Evolutionary conservation across 2,113 vertebrate genomes (phyloP).

Genomic region (Pygoscelis antarcticus): DNA sequence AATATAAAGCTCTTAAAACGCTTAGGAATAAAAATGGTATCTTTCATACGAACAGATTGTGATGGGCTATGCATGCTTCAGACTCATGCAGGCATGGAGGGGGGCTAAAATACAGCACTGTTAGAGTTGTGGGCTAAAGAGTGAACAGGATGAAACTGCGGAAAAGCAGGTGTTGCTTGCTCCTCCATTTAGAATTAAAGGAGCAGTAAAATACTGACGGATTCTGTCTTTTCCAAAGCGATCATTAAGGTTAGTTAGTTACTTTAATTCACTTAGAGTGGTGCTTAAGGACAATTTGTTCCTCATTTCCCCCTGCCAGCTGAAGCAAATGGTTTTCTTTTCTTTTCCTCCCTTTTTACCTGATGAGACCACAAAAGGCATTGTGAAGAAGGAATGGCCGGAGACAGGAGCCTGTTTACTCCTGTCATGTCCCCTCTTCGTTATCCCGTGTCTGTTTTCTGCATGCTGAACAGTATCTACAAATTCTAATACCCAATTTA

Average conservation of each 20-base stretch:
- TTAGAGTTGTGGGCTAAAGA: not conserved
- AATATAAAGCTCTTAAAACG: not conserved
- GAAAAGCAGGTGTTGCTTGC: not conserved
- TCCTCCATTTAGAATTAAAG: not conserved
- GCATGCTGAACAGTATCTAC: not conserved
- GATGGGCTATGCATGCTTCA: not conserved
- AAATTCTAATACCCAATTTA: not conserved
- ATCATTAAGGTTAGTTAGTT: conserved; percentile 30
- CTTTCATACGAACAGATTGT: not conserved
- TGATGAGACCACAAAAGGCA: not conserved
- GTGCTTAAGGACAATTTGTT: conserved; percentile 16
- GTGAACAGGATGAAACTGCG: not conserved
- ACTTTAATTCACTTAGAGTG: conserved; percentile 24
- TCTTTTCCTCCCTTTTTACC: not conserved
- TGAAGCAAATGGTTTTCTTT: not conserved
- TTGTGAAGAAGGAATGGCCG: not conserved
- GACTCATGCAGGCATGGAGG: not conserved
- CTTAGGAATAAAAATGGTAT: not conserved
- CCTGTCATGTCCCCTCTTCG: not conserved
- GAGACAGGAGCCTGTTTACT: not conserved
- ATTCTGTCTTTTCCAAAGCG: not conserved
- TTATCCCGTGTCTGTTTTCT: not conserved
- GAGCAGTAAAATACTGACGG: not conserved
- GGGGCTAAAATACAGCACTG: not conserved
- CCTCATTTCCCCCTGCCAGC: not conserved